phyloP scores from a whole-genome alignment of 2,888 invertebrate genomes.

The Caenorhabditis wallacei region DNA sequence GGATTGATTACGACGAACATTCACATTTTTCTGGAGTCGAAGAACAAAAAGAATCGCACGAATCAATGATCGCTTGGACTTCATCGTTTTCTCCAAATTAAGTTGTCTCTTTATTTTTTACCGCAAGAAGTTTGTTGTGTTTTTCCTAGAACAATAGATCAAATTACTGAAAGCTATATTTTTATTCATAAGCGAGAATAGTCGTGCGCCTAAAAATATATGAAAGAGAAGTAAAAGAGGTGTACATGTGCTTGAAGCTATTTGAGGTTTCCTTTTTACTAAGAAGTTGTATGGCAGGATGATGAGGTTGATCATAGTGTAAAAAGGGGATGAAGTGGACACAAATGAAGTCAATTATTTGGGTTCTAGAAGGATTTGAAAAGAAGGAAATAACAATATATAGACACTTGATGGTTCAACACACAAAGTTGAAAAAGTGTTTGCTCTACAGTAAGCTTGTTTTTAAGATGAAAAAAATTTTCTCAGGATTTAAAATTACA shows the following conservation, averaged over 20 bases:
- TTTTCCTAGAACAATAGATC: slow-evolving; percentile 44
- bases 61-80: slow-evolving; percentile 74
- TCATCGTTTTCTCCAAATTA: slow-evolving; percentile 60
- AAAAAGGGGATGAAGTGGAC: slow-evolving; percentile 42
- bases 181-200: slow-evolving; percentile 25
- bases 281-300: slow-evolving; percentile 25
- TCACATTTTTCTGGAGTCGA: slow-evolving; percentile 76
- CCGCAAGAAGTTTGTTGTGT: neutral
- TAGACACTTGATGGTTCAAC: neutral
- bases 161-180: slow-evolving; percentile 40
- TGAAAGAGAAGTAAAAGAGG: slow-evolving; percentile 5
- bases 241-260: slow-evolving; percentile 24
- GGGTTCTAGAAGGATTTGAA: slow-evolving; percentile 18
- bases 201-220: slow-evolving; percentile 4
- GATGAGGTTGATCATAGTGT: slow-evolving; percentile 32
- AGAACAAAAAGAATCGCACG: slow-evolving; percentile 80
- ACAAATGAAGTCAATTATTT: slow-evolving; percentile 62
- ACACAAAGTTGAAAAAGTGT: neutral
- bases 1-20: slow-evolving; percentile 68
- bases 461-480: too few relatives aligned
- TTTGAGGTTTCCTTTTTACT: slow-evolving; percentile 3
- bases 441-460: too few relatives aligned
- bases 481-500: slow-evolving; percentile 29
- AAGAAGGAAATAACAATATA: neutral
- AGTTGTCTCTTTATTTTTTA: neutral